These are phyloP conservation scores for Corythornis vintsioides DNA, from an alignment of 2,113 vertebrate genomes.

Conservation along the genomic window DNA sequence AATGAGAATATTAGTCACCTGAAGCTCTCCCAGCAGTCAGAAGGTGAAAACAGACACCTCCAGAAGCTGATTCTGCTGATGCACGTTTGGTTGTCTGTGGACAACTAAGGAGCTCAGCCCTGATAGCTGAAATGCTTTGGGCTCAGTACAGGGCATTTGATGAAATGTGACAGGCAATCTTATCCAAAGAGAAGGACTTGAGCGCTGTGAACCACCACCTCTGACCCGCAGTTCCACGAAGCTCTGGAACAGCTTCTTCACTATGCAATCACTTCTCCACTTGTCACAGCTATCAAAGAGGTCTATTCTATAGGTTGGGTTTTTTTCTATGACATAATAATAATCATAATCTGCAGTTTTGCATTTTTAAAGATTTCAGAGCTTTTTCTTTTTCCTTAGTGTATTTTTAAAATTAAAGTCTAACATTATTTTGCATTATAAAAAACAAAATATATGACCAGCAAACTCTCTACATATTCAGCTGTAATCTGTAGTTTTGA, in stretches of 20 bases:
- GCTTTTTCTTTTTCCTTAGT: background rate
- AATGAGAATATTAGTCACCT: background rate
- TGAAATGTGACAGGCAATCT: background rate
- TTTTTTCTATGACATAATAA: background rate
- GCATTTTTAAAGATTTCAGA: background rate
- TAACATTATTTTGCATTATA: fast-evolving
- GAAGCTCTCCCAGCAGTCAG: background rate
- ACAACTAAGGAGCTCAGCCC: background rate
- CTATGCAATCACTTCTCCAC: background rate
- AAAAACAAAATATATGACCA: fast-evolving
- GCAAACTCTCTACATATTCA: background rate
- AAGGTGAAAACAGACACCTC: background rate
- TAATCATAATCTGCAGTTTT: fast-evolving
- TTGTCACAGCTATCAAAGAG: background rate
- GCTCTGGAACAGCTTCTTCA: background rate
- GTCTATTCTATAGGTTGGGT: background rate
- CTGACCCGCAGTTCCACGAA: background rate
- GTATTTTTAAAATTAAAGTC: background rate
- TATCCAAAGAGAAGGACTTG: background rate
- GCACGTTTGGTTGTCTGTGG: fast-evolving
- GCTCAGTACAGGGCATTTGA: background rate
- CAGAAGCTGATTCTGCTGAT: background rate
- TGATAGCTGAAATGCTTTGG: background rate
- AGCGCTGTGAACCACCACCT: background rate
- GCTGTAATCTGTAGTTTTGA: background rate